Evolutionary conservation across 1,140 invertebrate genomes (phyloP), one percentile per base, ranked within the genome.

Genomic region (Drosophila ohnishii): DNA sequence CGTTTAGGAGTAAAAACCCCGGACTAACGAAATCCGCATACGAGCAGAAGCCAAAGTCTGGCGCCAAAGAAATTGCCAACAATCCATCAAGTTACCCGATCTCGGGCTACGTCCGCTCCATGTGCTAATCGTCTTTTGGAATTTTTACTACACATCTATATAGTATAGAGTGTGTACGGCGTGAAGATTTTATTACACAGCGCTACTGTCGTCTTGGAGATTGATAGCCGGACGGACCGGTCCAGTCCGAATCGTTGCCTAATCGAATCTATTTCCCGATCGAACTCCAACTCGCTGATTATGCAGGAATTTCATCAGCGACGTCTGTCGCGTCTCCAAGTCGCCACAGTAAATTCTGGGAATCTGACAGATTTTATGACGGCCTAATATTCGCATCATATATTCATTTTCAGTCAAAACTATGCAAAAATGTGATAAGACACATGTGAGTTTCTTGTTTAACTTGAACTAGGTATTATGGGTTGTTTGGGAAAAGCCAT

Each of bases 11-110:
- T 59, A 45, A 66, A 80, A 80, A 80, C 55, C 73, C 57, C 45
- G 30, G 59, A 79, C 40, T 40, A 50, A 40, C 57, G 11, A 85
- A 85, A 85, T 85, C 81, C 81, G 81, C 62, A 74, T 69, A 61
- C 61, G 34, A 65, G 61, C 45, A 81, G 78, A 75, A 63, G 78
- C 64, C 35, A 30, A 64, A 64, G 74, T 79, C 84, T 86, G 83
- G 83, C 83, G 83, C 83, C 83, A 88, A 84, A 84, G 83, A 86
- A 88, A 86, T 86, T 84, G 85, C 56, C 80, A 86, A 80, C 75
- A 73, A 86, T 86, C 83, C 65, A 88, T 86, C 83, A 86, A 83
- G 62, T 51, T 53, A 57, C 64, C 75, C 55, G 67, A 57, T 48
- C 42, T 66, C 44, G 32, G 34, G 34, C 34, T 45, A 11, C 19